These are phyloP conservation scores for Benitochromis conjunctus DNA, from an alignment of 2,113 vertebrate species.

Conservation along the genomic window DNA sequence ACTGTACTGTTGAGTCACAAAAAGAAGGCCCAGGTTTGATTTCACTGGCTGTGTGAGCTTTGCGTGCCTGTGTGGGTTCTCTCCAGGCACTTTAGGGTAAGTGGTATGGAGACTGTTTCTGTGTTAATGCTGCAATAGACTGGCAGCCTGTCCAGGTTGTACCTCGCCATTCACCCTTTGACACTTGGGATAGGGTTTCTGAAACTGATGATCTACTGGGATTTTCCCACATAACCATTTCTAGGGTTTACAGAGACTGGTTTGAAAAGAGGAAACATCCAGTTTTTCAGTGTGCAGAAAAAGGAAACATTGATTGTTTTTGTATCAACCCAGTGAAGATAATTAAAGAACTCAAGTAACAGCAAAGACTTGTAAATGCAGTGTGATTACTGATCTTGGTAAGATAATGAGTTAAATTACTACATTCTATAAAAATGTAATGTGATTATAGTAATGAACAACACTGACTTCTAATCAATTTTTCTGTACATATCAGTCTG, in stretches of 20 bases:
- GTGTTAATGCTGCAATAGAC: no score
- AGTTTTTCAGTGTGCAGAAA: not conserved
- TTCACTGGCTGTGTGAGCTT: not conserved
- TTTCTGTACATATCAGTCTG: not conserved
- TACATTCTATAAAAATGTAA: not conserved
- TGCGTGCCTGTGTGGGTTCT: not conserved
- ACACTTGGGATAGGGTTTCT: no score
- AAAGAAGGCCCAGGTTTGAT: not conserved
- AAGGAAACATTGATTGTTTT: no score
- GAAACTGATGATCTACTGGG: no score
- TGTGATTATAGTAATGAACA: not conserved
- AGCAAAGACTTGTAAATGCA: not conserved
- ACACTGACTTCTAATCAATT: not conserved
- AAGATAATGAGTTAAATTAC: not conserved
- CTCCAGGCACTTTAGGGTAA: no score
- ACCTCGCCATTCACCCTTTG: no score
- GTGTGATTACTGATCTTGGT: not conserved
- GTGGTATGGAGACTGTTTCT: no score
- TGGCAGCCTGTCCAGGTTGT: no score
- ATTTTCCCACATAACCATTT: no score
- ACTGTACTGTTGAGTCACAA: not conserved
- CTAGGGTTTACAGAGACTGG: no score
- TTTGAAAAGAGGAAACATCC: no score
- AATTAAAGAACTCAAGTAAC: not conserved
- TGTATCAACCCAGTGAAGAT: no score